These are phyloP conservation scores for Mirza zaza DNA, from an alignment of 2,113 vertebrate species.

Conservation along the genomic window DNA sequence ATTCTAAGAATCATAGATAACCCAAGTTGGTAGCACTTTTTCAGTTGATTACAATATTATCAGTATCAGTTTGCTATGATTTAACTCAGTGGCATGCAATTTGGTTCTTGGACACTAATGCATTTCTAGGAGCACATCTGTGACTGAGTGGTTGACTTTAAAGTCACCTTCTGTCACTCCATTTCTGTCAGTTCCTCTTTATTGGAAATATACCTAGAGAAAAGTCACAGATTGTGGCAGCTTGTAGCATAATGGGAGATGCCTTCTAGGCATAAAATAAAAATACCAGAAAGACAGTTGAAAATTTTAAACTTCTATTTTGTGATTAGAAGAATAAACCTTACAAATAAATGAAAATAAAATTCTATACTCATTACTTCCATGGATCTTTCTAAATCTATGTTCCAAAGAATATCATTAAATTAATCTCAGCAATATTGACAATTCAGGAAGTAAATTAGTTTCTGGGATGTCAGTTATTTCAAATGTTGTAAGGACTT, in stretches of 20 bases:
- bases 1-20: conserved; percentile 31
- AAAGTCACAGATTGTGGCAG: conserved; percentile 59
- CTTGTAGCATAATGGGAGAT: conserved; percentile 31
- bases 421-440: not conserved
- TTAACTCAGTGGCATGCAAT: conserved; percentile 59
- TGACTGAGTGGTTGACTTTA: conserved; percentile 48
- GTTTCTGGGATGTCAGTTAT: not conserved
- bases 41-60: conserved; percentile 24
- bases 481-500: not conserved
- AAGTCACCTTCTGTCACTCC: conserved; percentile 65
- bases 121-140: conserved; percentile 58
- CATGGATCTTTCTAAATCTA: not conserved
- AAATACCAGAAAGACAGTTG: conserved; percentile 26
- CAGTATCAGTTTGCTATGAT: conserved; percentile 10
- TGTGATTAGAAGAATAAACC: not conserved
- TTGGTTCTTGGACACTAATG: conserved; percentile 50
- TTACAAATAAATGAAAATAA: not conserved
- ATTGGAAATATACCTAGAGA: conserved; percentile 47
- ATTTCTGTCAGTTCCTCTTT: conserved; percentile 54
- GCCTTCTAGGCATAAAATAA: conserved; percentile 38
- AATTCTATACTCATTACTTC: not conserved
- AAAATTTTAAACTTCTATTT: not conserved
- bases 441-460: not conserved
- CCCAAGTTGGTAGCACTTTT: not conserved
- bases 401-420: conserved; percentile 28